Evolutionary conservation across 2,888 invertebrate genomes (phyloP).

Genomic region (Melinaea menophilus): DNA sequence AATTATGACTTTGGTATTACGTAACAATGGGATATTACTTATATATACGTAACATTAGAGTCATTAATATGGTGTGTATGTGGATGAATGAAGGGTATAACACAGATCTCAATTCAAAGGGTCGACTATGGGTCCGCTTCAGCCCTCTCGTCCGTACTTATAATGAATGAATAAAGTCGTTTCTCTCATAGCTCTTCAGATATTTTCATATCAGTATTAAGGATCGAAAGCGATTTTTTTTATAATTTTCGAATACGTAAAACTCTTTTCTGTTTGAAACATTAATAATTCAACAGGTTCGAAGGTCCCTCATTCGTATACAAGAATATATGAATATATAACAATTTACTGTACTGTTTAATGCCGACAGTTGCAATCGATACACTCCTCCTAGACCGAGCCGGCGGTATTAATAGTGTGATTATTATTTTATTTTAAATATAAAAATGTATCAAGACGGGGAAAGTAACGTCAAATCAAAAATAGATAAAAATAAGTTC

Average conservation of each 20-base stretch:
- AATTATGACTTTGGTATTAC: too few species aligned
- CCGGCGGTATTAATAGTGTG: neutral
- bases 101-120: too few species aligned
- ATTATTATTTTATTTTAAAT: neutral
- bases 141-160: too few species aligned
- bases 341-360: constrained; percentile 2
- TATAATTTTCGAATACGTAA: constrained; percentile 37
- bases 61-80: too few species aligned
- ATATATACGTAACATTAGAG: too few species aligned
- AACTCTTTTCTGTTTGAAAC: constrained; percentile 44
- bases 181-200: neutral
- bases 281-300: constrained; percentile 63
- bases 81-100: too few species aligned
- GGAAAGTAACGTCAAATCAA: constrained; percentile 39
- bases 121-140: too few species aligned
- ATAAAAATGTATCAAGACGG: constrained; percentile 58
- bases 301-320: constrained; percentile 60
- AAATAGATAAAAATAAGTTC: constrained; percentile 59
- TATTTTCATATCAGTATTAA: neutral
- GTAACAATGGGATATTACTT: too few species aligned
- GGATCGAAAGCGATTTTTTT: neutral
- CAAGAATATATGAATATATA: constrained; percentile 36
- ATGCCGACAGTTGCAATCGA: constrained; percentile 2
- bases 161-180: neutral
- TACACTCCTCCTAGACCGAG: neutral